phyloP scores from a whole-genome alignment of 2,888 invertebrate species.

The Athripsodes cinereus region DNA sequence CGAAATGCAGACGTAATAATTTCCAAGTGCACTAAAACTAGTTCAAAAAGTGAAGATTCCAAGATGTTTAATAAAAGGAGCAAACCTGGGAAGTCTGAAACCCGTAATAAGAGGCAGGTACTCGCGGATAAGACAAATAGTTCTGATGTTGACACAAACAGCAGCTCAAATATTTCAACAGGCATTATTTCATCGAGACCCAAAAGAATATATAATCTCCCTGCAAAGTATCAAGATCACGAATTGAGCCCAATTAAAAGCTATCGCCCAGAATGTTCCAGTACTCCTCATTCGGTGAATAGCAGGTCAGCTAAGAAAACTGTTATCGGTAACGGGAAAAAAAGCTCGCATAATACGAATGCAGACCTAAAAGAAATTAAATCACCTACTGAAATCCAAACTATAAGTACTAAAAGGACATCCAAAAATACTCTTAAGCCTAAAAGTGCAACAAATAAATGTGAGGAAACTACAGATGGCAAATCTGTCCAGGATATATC shows the following conservation, averaged over 20 bases:
- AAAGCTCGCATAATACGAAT: background rate
- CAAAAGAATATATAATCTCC: slow-evolving; percentile 38
- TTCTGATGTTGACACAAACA: slow-evolving; percentile 18
- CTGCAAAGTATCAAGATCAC: slow-evolving; percentile 40
- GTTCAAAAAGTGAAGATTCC: slow-evolving; percentile 18
- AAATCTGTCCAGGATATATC: background rate
- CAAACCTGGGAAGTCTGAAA: slow-evolving; percentile 9
- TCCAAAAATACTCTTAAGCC: no score
- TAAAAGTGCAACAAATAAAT: no score
- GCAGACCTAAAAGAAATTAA: no score
- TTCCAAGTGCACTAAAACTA: background rate
- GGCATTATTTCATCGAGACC: slow-evolving; percentile 30
- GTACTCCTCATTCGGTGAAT: slow-evolving; percentile 15
- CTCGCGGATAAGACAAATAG: slow-evolving; percentile 24
- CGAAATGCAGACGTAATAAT: slow-evolving; percentile 10
- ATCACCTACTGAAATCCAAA: no score
- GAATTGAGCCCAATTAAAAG: slow-evolving; percentile 35
- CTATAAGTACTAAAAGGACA: no score
- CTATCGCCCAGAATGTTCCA: slow-evolving; percentile 13
- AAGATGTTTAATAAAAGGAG: slow-evolving; percentile 17
- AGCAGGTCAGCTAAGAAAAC: background rate
- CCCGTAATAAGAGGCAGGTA: slow-evolving; percentile 15
- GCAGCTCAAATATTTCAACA: background rate
- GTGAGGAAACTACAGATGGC: background rate
- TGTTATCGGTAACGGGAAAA: background rate